Evolutionary conservation across 2,113 vertebrate species (phyloP).

Genomic region (Xiphorhynchus elegans): DNA sequence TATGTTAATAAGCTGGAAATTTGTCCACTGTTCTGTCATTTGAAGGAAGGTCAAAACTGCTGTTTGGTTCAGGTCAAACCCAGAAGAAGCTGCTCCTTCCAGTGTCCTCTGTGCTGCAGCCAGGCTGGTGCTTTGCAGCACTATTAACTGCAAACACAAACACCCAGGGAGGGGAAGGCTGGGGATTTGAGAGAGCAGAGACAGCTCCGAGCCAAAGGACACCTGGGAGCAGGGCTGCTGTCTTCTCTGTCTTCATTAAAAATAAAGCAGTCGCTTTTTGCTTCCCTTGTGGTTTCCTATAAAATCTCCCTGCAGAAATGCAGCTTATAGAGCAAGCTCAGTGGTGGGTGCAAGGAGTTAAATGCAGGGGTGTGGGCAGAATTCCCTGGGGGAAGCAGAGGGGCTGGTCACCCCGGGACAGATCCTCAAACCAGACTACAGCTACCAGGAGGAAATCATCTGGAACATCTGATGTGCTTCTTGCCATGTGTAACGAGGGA

Average conservation of each 20-base stretch:
- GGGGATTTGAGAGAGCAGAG: background rate
- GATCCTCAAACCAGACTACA: background rate
- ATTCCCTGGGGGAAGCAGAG: background rate
- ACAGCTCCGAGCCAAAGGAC: background rate
- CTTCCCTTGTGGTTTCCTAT: background rate
- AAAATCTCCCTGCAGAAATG: background rate
- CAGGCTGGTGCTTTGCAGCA: background rate
- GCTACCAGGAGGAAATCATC: background rate
- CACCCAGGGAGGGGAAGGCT: rapidly evolving
- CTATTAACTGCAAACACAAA: background rate
- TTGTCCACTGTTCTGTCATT: background rate
- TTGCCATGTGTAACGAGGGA: rapidly evolving
- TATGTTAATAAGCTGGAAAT: background rate
- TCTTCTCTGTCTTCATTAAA: background rate
- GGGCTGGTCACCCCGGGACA: rapidly evolving
- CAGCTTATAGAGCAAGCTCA: background rate
- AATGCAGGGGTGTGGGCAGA: background rate
- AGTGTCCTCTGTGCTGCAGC: background rate
- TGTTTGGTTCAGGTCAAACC: background rate
- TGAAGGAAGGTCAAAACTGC: background rate
- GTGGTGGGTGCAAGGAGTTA: background rate
- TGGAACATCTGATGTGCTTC: background rate
- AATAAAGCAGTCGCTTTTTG: background rate
- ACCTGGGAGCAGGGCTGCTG: background rate
- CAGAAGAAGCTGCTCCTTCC: background rate